Base-by-base conservation (phyloP, 1,140 invertebrate species). In the Sarcophaga peregrina region DNA sequence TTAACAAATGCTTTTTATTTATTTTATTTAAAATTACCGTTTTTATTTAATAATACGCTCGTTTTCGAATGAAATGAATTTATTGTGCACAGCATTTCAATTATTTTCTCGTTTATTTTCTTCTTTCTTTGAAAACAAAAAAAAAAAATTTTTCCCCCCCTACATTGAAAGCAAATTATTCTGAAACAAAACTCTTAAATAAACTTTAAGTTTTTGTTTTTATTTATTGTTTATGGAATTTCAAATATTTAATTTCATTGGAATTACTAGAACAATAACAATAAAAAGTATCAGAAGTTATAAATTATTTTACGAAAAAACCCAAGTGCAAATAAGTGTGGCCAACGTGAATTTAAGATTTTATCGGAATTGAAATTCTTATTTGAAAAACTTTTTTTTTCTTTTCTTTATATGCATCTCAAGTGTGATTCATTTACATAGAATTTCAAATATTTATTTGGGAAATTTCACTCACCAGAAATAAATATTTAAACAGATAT, bases 231-330 rank as follows among this genome's bases (percentile, higher is more conserved):
- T 47, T n/a, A 50, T 76, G 48, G 5, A 76, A 47, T 47, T 11
- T 76, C 48, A 76, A 76, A 76, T 76, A 76, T 76, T 76, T 76
- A 11, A 13, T 76, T 76, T 47, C 74, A 15, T n/a, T n/a, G 45
- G 45, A 68, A 68, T 58, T n/a, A 37, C 25, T 37, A 37, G 25
- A 37, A 37, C 25, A 37, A 37, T 37, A 6, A 58, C 54, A 58
- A n/a, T 13, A n/a, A 58, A 13, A 58, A 58, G 13, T 13, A 58
- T 7, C 54, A 58, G 54, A n/a, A 58, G 13, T n/a, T 58, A 58
- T 13, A 58, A 58, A n/a, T 58, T 58, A 37, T 37, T 37, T 37
- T 37, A 4, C 25, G 25, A n/a, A 58, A 58, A 58, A 13, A 13
- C 54, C 13, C 54, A 58, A 58, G 13, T 37, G 25, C 13, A 58